A percentile compares a stretch with the other conserved stretches of the same genome.
phyloP scores from a whole-genome alignment of 2,888 invertebrate species.

The Crossocerus cetratus region DNA sequence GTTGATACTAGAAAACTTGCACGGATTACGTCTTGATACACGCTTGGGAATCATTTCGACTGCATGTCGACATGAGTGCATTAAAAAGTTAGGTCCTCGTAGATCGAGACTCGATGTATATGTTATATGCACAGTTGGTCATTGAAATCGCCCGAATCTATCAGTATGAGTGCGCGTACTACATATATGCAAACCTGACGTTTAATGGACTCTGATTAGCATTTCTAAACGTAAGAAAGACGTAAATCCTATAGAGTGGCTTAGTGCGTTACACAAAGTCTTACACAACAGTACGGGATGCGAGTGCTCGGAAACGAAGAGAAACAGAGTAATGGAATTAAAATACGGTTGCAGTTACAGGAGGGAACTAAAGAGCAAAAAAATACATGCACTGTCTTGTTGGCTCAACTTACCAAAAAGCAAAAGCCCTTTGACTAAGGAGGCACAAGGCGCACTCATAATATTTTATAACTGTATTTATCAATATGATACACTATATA shows the following conservation, averaged over 20 bases:
- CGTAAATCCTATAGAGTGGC: constrained; percentile 60
- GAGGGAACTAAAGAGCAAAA: constrained; percentile 45
- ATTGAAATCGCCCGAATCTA: constrained; percentile 30
- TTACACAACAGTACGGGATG: constrained; percentile 51
- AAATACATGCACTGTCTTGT: constrained; percentile 28
- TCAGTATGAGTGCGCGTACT: constrained; percentile 37
- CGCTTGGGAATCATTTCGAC: constrained; percentile 62
- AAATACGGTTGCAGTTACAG: constrained; percentile 76
- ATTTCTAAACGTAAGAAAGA: constrained; percentile 65
- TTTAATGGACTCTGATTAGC: constrained; percentile 39
- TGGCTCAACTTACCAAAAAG: constrained; percentile 41
- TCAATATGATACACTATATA: constrained; percentile 72
- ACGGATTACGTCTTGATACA: constrained; percentile 62
- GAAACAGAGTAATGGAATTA: constrained; percentile 39
- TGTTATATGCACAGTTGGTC: constrained; percentile 37
- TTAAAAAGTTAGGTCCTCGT: constrained; percentile 24
- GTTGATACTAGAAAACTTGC: constrained; percentile 43
- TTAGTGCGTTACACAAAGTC: constrained; percentile 48
- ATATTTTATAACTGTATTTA: constrained; percentile 75
- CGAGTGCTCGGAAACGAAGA: constrained; percentile 47
- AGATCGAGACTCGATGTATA: constrained; percentile 15
- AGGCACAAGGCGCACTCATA: constrained; percentile 70
- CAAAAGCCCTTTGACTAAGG: constrained; percentile 57
- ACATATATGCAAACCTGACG: constrained; percentile 45
- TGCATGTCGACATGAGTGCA: not conserved